Evolutionary conservation across 2,888 invertebrate species (phyloP).

Genomic region (Onthophagus sagittarius): DNA sequence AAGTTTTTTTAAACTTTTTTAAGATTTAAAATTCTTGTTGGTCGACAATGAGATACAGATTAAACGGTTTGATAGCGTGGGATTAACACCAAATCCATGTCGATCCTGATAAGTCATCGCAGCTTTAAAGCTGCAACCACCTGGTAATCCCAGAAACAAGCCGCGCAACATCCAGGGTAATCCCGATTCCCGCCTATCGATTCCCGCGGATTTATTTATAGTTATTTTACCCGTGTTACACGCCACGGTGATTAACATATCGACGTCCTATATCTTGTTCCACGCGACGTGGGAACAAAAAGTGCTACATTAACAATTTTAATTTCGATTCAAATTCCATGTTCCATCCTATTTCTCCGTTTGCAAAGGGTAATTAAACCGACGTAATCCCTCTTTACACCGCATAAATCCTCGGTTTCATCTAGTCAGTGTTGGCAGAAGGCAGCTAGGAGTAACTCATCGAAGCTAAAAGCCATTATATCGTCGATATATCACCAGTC

Average conservation of each 20-base stretch:
- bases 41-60: not conserved
- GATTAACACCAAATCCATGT: not conserved
- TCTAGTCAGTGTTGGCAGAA: not conserved
- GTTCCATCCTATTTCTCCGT: not conserved
- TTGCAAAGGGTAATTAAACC: not conserved
- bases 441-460: not conserved
- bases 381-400: not conserved
- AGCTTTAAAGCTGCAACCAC: not conserved
- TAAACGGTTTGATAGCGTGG: not conserved
- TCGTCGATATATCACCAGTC: constrained; percentile 17
- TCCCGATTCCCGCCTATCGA: not conserved
- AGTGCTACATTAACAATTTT: not conserved
- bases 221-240: not conserved
- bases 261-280: not conserved
- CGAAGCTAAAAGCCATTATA: constrained; percentile 18
- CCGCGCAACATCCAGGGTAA: not conserved
- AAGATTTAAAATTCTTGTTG: not conserved
- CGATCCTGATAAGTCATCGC: not conserved
- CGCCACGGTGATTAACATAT: not conserved
- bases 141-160: not conserved
- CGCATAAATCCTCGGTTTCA: not conserved
- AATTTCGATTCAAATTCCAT: not conserved
- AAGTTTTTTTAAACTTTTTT: too few species aligned
- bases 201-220: not conserved
- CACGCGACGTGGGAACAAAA: not conserved